Percentiles rank a stretch among this genome's conserved stretches.
Conservation (phyloP, 2,888 invertebrate genomes). For the Sepioteuthis lessoniana region DNA sequence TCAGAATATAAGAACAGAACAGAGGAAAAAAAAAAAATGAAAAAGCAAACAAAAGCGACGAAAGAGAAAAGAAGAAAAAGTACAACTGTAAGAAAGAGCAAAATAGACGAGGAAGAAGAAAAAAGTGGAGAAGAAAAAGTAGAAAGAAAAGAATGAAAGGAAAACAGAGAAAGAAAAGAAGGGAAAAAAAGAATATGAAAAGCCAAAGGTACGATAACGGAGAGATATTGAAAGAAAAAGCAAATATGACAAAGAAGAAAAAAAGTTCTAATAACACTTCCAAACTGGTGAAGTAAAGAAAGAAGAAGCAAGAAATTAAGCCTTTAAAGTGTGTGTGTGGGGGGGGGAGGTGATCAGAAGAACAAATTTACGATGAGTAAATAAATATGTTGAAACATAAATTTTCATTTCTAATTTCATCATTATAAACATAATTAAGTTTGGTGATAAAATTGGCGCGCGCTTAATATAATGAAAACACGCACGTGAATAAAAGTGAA, state of each 20-base stretch:
- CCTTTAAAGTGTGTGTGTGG: too few relatives aligned
- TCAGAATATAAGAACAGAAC: background rate
- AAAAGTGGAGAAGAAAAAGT: background rate
- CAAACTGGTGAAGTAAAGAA: background rate
- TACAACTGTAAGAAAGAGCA: background rate
- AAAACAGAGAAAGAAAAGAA: background rate
- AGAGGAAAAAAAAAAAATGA: background rate
- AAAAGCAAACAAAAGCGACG: too few relatives aligned
- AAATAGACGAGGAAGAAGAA: background rate
- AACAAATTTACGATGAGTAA: background rate
- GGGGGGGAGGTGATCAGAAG: background rate
- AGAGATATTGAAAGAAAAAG: background rate
- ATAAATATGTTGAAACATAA: conserved; percentile 6
- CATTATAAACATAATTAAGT: background rate
- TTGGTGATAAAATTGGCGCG: background rate
- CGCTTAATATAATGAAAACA: background rate
- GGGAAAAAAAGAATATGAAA: too few relatives aligned
- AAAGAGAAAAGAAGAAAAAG: background rate
- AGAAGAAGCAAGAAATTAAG: too few relatives aligned
- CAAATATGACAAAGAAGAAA: background rate
- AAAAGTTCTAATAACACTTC: too few relatives aligned
- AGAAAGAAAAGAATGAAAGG: background rate
- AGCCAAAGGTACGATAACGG: background rate
- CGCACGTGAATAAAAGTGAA: background rate
- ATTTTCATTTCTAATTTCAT: background rate